Base-by-base conservation (phyloP, 2,888 invertebrate species). In the Chrysina gloriosa region DNA sequence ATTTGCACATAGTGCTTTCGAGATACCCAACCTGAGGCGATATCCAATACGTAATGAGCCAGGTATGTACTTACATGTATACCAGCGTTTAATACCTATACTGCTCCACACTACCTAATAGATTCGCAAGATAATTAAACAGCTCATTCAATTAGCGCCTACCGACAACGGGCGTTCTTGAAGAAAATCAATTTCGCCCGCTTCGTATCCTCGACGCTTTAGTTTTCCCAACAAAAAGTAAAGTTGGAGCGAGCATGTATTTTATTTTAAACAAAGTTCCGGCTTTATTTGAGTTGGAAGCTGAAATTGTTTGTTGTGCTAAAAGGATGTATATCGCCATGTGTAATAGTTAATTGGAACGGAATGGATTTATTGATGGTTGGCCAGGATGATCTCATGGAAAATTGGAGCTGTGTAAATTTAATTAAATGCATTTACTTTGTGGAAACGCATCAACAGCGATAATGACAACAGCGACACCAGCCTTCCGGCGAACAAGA, bases 41-140 rank as follows among this genome's bases (percentile, higher is more conserved):
- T 48, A 27, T 48, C 48, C 48, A 25, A 48, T 48, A 48, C 11
- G 25, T 25, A 48, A 21, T 25, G 9, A 23, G 25, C n/a, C 11
- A 25, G 48, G 25, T 48, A 11, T 48, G 11, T 48, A 14, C 36
- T 36, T 11, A 11, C 36, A 4, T 48, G n/a, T n/a, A n/a, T n/a
- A 48, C 25, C 11, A 6, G 23, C 48, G 25, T 48, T 48, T 48
- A 48, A n/a, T n/a, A 48, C 25, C 23, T 5, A 11, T 25, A 23
- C 45, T 7, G 21, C 11, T 2, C 25, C 11, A 23, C 11, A 48
- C 4, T 7, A 21, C 23, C 25, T 48, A 48, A 23, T 48, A 56
- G 56, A 36, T 56, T 39, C 56, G 7, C 7, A 56, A 56, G 23
- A 36, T 36, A 56, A 36, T 36, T 56, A 56, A 56, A 36, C 21